A percentile compares a stretch with the other conserved stretches of the same genome.
phyloP scores from a whole-genome alignment of 2,797 vertebrate species.

The Podarcis lilfordi region DNA sequence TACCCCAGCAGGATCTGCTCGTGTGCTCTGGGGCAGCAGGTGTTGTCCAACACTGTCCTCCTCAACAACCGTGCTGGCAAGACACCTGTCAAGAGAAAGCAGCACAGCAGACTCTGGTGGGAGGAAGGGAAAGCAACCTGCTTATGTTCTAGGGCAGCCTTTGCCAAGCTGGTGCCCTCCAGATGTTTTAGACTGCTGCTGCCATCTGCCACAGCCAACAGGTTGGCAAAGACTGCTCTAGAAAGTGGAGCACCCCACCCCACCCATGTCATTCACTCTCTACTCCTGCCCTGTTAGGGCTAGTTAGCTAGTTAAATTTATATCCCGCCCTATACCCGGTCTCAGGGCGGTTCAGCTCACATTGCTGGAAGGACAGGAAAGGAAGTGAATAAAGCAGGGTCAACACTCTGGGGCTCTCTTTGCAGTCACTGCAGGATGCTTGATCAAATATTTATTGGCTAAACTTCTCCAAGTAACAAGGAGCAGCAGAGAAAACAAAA shows the following conservation, averaged over 20 bases:
- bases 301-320: too few species aligned
- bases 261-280: too few species aligned
- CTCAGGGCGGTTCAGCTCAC: conserved; percentile 60
- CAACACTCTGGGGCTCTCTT: conserved; percentile 23
- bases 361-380: conserved; percentile 37
- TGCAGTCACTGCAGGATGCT: conserved; percentile 10
- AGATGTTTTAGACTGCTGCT: too few species aligned
- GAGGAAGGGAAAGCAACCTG: too few species aligned
- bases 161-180: too few species aligned
- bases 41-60: too few species aligned
- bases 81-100: background rate
- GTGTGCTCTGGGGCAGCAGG: background rate
- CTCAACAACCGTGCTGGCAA: too few species aligned
- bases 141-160: too few species aligned
- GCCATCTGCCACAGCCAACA: too few species aligned
- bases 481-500: too few species aligned
- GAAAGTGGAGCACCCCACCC: background rate
- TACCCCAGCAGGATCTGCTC: background rate
- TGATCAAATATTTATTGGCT: background rate
- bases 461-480: background rate
- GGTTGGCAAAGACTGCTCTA: too few species aligned
- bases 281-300: too few species aligned
- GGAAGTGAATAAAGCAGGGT: conserved; percentile 64
- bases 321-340: conserved; percentile 4
- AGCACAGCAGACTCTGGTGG: background rate